Evolutionary conservation across 2,888 invertebrate genomes (phyloP).

Genomic region (Platycnemis pennipes): DNA sequence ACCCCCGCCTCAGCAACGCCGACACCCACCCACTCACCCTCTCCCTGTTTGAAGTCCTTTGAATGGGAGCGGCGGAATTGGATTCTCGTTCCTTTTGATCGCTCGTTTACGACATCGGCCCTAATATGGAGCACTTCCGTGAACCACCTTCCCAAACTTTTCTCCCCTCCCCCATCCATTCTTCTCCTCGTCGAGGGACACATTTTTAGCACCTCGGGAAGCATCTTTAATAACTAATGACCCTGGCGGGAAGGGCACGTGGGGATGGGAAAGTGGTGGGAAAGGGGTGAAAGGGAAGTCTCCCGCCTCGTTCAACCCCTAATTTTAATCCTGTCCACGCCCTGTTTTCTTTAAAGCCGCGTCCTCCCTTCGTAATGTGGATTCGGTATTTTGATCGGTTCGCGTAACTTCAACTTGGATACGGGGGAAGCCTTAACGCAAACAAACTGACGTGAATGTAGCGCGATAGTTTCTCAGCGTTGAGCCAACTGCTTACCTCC

Average conservation of each 20-base stretch:
- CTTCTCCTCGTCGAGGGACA: neutral
- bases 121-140: conserved; percentile 15
- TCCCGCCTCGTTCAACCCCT: neutral
- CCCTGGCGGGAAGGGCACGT: neutral
- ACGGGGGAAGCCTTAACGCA: no score
- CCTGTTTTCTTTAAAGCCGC: no score
- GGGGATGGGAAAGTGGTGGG: neutral
- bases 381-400: no score
- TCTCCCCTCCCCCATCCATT: neutral
- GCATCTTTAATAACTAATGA: conserved; percentile 34
- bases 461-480: no score
- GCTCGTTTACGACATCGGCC: conserved; percentile 9
- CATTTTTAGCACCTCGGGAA: neutral
- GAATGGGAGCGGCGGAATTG: neutral
- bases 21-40: neutral
- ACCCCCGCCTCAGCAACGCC: neutral
- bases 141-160: neutral
- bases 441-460: no score
- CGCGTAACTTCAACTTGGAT: no score
- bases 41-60: neutral
- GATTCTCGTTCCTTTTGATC: neutral
- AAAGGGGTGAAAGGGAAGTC: neutral
- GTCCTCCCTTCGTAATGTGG: no score
- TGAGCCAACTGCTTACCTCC: no score
- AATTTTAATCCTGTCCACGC: no score